Percentiles rank a stretch among this genome's conserved stretches.
phyloP scores from a whole-genome alignment of 2,113 vertebrate species.

The Camelus bactrianus region DNA sequence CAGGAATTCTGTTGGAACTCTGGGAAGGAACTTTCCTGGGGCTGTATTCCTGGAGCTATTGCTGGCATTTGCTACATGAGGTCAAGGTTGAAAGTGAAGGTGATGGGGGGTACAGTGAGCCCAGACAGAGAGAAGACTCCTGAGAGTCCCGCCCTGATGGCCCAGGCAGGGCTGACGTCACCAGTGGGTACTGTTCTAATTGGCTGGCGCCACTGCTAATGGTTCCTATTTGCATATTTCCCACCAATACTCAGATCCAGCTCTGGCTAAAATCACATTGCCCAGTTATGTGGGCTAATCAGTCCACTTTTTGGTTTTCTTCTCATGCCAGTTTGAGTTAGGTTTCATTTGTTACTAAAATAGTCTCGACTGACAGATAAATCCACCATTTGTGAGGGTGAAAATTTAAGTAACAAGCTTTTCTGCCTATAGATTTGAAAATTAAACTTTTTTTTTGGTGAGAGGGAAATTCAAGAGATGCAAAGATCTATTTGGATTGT shows the following conservation, averaged over 20 bases:
- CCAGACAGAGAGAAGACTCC: not conserved
- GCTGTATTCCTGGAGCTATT: not conserved
- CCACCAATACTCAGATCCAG: not conserved
- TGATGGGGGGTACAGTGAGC: no score
- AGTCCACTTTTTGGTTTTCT: no score
- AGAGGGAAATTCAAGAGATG: not conserved
- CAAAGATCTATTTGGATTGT: not conserved
- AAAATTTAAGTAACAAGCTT: not conserved
- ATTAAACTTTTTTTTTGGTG: not conserved
- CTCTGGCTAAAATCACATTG: not conserved
- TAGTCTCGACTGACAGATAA: not conserved
- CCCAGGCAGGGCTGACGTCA: rapidly evolving
- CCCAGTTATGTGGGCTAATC: not conserved
- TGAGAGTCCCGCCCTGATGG: rapidly evolving
- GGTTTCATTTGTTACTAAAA: not conserved
- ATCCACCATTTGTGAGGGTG: not conserved
- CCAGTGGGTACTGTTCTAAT: not conserved
- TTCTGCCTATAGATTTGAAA: not conserved
- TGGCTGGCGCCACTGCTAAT: not conserved
- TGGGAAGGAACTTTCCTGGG: not conserved
- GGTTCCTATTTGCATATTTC: not conserved
- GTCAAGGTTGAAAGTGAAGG: not conserved
- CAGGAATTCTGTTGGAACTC: not conserved
- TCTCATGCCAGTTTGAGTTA: not conserved
- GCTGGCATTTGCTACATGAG: not conserved